Evolutionary conservation across 2,888 invertebrate species (phyloP).

Genomic region (Eupithecia dodoneata): DNA sequence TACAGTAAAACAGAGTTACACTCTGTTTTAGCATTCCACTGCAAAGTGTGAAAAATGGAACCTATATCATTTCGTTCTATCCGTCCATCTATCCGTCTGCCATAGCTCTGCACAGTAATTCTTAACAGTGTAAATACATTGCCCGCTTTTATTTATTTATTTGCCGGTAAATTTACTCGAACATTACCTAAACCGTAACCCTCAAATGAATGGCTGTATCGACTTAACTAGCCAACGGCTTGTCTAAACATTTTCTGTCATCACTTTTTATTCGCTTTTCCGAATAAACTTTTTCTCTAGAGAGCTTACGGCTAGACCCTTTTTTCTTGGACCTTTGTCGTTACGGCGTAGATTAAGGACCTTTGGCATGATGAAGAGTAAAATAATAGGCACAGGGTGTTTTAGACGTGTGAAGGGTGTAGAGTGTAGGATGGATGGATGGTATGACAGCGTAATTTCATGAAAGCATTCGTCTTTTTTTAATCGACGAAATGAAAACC

Average conservation of each 20-base stretch:
- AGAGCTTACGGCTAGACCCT: not conserved
- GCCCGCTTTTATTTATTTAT: not conserved
- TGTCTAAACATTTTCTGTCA: not conserved
- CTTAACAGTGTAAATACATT: not conserved
- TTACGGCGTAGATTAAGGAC: not conserved
- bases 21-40: not conserved
- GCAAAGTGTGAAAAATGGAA: not conserved
- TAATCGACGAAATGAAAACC: too few species aligned
- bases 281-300: not conserved
- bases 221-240: not conserved
- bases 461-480: not conserved
- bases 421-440: not conserved
- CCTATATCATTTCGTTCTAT: not conserved
- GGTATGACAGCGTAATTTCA: not conserved
- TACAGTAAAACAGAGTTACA: too few species aligned
- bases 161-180: not conserved
- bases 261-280: not conserved
- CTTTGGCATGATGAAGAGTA: not conserved
- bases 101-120: not conserved
- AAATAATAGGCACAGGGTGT: constrained; percentile 2
- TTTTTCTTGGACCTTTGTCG: not conserved
- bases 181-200: not conserved
- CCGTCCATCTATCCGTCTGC: not conserved
- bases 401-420: not conserved
- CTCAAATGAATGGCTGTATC: not conserved